Base-by-base conservation (phyloP, 1,140 invertebrate genomes). In the Hylaeus volcanicus region DNA sequence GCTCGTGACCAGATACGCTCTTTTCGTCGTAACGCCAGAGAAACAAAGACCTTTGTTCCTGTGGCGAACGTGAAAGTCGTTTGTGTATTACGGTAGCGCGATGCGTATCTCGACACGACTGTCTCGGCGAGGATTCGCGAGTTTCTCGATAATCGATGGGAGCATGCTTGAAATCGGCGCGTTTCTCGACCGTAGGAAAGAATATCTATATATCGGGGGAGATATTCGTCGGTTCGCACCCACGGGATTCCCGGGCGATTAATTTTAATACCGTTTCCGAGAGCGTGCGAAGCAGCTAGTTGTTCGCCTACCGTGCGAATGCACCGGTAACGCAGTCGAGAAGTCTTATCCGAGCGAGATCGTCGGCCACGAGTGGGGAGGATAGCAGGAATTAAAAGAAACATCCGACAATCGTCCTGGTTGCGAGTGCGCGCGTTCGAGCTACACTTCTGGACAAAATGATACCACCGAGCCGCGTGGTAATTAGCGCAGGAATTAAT, bases 261-360 rank as follows among this genome's bases (percentile, higher is more conserved):
- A 83, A 87, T 87, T 69, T 66, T 78, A 86, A 87, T 79, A 64
- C 78, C 64, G 77, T 87, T 87, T 87, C 79, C 86, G 80, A 82
- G 85, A 85, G 85, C 86, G 86, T 88, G 86, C 86, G 86, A 88
- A 88, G 76, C 71, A 74, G 76, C 79, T 83, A 85, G 82, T 87
- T 85, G 82, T 75, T 82, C 75, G 82, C 76, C 73, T 87, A 80
- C 79, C 86, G 86, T 88, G 86, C 86, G 86, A 88, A 88, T 88
- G 64, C 86, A 72, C 86, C 70, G 71, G 72, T 85, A 74, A 87
- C 74, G 73, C 86, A 66, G 55, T 58, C 11, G 58, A 41, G 26
- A 26, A 58, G 77, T 70, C 85, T 87, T 86, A 86, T 86, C 85
- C 66, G 71, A 74, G 74, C 80, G 81, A 81, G 74, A 87, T 87